Evolutionary conservation across 1,140 invertebrate species (phyloP), one percentile per base, ranked within the genome.

Genomic region (Nasonia vitripennis): DNA sequence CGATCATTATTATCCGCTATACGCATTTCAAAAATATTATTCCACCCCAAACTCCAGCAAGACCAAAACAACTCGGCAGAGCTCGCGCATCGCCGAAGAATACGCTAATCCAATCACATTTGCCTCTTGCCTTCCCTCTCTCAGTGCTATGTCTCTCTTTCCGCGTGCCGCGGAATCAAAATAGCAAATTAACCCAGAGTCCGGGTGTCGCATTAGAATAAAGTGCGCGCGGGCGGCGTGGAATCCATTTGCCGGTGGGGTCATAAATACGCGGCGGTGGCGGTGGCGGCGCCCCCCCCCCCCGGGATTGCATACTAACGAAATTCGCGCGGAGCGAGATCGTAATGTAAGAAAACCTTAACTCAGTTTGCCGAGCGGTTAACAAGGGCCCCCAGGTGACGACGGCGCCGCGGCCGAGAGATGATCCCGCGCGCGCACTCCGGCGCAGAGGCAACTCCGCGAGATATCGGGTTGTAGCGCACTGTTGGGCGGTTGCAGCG

Each of bases 341-440:
- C 73, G 51, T 67, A 67, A 70, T 70, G 77, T 79, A 80, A 80
- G 83, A 85, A 85, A 85, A 80, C 70, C 51, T 74, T 67, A 85
- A 84, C 83, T 79, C 77, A 73, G 83, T 84, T 84, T 79, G 78
- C 83, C 48, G 48, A 74, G 77, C 31, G 83, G 70, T 85, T 85
- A 85, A 85, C 83, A 75, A 85, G 55, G 77, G 27, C 77, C 55
- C 78, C 83, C 83, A 71, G 78, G 77, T 79, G 83, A 78, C 77
- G 45, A 75, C 37, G n/a, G n/a, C 27, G 2, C 77, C 23, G 20
- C 23, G 20, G 17, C 1, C 77, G 7, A 34, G 45, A 81, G 70
- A 27, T 81, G 23, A 7, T 74, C 80, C 2, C 62, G 79, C 41
- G 41, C 71, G 17, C 71, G 12, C 41, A 17, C 23, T 4, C 31